Evolutionary conservation across 1,140 invertebrate species (phyloP).

Genomic region (Archivesica marissinica): DNA sequence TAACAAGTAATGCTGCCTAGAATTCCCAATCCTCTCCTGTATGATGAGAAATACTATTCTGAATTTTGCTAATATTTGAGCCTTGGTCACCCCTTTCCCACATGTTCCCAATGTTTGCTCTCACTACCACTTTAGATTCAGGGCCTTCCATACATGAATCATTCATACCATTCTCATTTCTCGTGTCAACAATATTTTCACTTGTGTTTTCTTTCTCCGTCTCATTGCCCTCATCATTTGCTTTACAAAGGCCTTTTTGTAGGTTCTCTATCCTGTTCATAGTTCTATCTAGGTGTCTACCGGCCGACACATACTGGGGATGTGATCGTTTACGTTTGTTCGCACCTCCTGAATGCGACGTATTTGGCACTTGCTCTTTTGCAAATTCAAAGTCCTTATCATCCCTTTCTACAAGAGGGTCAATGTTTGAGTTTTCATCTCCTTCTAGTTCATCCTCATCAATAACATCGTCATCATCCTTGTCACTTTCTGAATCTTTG

Average conservation of each 20-base stretch:
- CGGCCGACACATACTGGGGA: conserved; percentile 98
- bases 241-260: conserved; percentile 39
- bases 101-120: conserved; percentile 3
- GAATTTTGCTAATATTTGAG: conserved; percentile 76
- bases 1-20: conserved; percentile 63
- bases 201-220: conserved; percentile 66
- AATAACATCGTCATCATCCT: conserved; percentile 48
- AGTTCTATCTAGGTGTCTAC: conserved; percentile 89
- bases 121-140: background rate
- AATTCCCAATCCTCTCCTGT: conserved; percentile 80
- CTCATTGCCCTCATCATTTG: conserved; percentile 61
- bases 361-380: conserved; percentile 36
- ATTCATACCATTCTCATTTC: conserved; percentile 11
- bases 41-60: conserved; percentile 74
- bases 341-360: conserved; percentile 75
- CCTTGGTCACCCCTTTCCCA: conserved; percentile 22
- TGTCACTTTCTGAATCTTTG: conserved; percentile 48
- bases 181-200: conserved; percentile 35
- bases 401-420: conserved; percentile 30
- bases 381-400: conserved; percentile 34
- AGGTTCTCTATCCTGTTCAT: conserved; percentile 48
- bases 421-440: conserved; percentile 61
- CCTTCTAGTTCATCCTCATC: conserved; percentile 47
- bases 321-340: conserved; percentile 94
- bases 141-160: background rate